Percentiles rank a stretch among this genome's conserved stretches.
phyloP scores from a whole-genome alignment of 2,113 vertebrate species.

The Tragulus kanchil region DNA sequence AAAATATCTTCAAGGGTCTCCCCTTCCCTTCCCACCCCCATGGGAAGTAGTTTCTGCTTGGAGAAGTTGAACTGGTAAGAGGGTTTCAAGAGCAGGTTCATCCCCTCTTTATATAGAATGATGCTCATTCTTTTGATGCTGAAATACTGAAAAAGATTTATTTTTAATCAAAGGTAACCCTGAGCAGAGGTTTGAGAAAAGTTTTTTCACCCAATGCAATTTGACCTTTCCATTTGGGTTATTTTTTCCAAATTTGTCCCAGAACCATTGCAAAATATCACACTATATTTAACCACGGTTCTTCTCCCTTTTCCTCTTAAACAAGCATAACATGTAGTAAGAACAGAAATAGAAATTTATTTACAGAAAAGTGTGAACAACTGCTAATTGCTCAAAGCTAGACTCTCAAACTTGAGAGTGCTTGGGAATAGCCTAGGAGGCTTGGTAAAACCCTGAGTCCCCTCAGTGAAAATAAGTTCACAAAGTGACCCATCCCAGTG shows the following conservation, averaged over 20 bases:
- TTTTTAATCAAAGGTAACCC: neutral
- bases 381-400: neutral
- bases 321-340: neutral
- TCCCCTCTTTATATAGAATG: constrained; percentile 1
- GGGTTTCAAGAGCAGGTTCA: neutral
- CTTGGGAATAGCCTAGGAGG: neutral
- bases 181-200: neutral
- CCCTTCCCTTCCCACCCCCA: too few species aligned
- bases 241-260: neutral
- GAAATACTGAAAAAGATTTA: neutral
- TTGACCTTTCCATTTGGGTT: neutral
- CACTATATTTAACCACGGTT: neutral
- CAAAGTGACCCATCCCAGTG: too few species aligned
- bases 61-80: neutral
- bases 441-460: neutral
- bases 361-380: neutral
- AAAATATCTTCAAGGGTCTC: neutral
- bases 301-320: neutral
- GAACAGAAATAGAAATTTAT: constrained; percentile 23
- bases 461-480: neutral
- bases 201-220: neutral
- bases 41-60: neutral
- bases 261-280: constrained; percentile 1
- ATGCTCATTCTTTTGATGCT: constrained; percentile 15
- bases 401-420: neutral